phyloP scores from a whole-genome alignment of 2,113 vertebrate species.

The Oryzias celebensis region DNA sequence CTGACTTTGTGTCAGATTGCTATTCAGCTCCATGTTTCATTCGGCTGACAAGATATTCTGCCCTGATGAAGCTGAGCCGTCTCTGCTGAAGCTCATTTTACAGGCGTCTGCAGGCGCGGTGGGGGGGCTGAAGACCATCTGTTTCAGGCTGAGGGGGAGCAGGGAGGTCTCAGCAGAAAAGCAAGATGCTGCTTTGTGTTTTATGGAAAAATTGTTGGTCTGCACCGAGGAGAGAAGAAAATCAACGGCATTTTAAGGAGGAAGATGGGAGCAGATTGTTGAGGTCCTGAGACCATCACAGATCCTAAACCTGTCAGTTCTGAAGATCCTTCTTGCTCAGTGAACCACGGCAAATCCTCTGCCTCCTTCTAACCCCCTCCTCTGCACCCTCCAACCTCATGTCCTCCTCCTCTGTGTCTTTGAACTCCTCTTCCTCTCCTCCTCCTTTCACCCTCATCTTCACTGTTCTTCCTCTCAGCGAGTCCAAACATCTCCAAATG shows the following conservation, averaged over 20 bases:
- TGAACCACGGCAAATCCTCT: no score
- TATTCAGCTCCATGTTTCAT: conserved; percentile 54
- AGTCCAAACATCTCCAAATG: no score
- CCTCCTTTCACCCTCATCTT: no score
- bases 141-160: conserved; percentile 45
- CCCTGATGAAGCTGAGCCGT: conserved; percentile 30
- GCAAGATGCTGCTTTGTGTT: background rate
- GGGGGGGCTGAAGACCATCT: conserved; percentile 46
- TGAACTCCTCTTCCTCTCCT: no score
- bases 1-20: conserved; percentile 60
- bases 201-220: background rate
- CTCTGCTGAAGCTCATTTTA: conserved; percentile 37
- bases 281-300: background rate
- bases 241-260: background rate
- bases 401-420: no score
- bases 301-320: no score
- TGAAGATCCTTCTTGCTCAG: no score
- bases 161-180: conserved; percentile 5
- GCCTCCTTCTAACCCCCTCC: no score
- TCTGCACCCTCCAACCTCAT: no score
- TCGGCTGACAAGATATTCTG: conserved; percentile 42
- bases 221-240: background rate
- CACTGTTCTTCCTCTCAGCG: no score
- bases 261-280: conserved; percentile 2
- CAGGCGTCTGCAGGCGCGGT: conserved; percentile 28